phyloP scores from a whole-genome alignment of 2,797 vertebrate genomes.

The Lophotriccus pileatus region DNA sequence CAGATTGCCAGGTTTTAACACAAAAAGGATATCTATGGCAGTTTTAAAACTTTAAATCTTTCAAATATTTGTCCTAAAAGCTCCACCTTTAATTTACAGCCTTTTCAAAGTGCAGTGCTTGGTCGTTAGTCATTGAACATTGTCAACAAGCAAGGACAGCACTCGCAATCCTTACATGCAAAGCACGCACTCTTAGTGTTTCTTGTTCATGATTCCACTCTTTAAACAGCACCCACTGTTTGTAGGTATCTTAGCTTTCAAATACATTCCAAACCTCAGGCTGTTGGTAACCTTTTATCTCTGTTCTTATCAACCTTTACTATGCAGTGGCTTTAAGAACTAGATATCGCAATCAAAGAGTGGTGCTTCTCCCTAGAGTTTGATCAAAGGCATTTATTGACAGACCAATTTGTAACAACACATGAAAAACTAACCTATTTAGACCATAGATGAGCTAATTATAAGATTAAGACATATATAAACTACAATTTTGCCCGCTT shows the following conservation, averaged over 20 bases:
- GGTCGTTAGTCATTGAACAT: not conserved
- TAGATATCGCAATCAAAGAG: not conserved
- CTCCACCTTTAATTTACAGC: not conserved
- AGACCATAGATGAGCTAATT: not conserved
- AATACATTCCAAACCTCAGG: not conserved
- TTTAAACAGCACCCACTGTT: not conserved
- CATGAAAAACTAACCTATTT: not conserved
- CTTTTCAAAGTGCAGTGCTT: not conserved
- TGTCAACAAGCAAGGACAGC: not conserved
- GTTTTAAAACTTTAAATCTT: not conserved
- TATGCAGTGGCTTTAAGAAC: conserved; percentile 27
- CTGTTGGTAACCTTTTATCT: not conserved
- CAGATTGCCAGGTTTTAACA: not conserved
- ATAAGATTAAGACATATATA: not conserved
- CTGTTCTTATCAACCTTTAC: conserved; percentile 20
- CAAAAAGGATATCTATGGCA: not conserved
- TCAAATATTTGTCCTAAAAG: not conserved
- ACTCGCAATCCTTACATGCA: not conserved
- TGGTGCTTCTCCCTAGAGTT: not conserved
- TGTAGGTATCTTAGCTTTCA: not conserved
- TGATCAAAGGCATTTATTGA: conserved; percentile 52
- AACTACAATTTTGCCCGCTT: not conserved
- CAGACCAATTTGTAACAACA: conserved; percentile 50
- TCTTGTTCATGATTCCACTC: not conserved
- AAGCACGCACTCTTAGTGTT: not conserved